Percentiles rank a stretch among this genome's conserved stretches.
These are phyloP conservation scores for Sylvicapra grimmia DNA, from an alignment of 2,113 vertebrate genomes.

Conservation along the genomic window DNA sequence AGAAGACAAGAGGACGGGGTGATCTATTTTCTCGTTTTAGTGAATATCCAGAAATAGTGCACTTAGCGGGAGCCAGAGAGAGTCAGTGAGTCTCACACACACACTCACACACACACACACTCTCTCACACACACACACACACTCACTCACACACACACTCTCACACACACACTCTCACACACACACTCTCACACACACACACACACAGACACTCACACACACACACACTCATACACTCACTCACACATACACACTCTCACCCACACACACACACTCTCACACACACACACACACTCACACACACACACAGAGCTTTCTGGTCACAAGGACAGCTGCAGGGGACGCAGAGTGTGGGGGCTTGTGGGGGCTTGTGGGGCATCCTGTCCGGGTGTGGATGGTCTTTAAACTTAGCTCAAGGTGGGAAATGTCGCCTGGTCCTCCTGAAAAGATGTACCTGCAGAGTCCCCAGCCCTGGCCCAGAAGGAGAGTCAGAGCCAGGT, in stretches of 20 bases:
- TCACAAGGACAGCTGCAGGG: neutral
- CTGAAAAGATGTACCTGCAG: neutral
- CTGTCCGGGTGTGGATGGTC: accelerated
- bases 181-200: too few species aligned
- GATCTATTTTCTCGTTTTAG: neutral
- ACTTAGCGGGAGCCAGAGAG: neutral
- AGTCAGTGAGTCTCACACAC: neutral
- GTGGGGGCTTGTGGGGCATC: accelerated
- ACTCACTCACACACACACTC: too few species aligned
- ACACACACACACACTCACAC: too few species aligned
- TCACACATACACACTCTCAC: too few species aligned
- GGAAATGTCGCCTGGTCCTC: neutral
- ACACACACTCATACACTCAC: too few species aligned
- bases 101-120: too few species aligned
- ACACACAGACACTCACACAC: neutral
- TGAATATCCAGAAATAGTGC: neutral
- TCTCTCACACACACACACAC: too few species aligned
- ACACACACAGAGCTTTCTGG: neutral
- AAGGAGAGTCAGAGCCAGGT: neutral
- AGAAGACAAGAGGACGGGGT: neutral
- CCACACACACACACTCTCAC: too few species aligned
- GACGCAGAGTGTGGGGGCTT: too few species aligned
- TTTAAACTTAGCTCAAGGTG: neutral
- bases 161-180: too few species aligned
- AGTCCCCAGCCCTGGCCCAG: neutral